phyloP scores from a whole-genome alignment of 2,888 invertebrate genomes.

The Biston stratarius region DNA sequence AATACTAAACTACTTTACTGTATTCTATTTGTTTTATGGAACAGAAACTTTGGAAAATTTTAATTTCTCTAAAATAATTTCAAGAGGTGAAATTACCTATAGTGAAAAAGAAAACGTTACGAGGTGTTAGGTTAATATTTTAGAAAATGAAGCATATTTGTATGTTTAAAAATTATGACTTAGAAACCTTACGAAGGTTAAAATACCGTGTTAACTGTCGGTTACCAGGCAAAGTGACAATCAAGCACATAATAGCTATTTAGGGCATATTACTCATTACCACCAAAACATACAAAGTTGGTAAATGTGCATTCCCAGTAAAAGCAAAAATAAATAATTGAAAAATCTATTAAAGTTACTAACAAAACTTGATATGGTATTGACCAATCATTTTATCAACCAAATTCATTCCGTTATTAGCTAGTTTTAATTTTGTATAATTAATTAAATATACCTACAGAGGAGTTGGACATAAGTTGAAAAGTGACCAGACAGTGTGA shows the following conservation, averaged over 20 bases:
- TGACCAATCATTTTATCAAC: no score
- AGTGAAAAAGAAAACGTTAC: no score
- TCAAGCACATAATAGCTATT: constrained; percentile 25
- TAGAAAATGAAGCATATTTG: not conserved
- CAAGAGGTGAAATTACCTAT: no score
- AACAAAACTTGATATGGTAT: no score
- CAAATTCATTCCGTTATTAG: no score
- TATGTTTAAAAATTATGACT: constrained; percentile 35
- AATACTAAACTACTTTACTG: not conserved
- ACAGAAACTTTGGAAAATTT: not conserved
- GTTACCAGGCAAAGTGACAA: constrained; percentile 25
- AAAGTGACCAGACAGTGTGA: no score
- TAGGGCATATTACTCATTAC: constrained; percentile 11
- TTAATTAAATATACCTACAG: no score
- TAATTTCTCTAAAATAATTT: not conserved
- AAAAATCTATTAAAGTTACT: no score
- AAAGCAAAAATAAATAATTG: not conserved
- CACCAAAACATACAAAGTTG: not conserved
- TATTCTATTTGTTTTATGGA: no score
- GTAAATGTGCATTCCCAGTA: not conserved
- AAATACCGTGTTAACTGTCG: constrained; percentile 48
- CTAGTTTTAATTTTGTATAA: no score
- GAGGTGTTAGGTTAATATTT: not conserved
- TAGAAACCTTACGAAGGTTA: constrained; percentile 56
- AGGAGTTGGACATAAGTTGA: no score